A percentile compares a stretch with the other conserved stretches of the same genome.
Conservation (phyloP, 2,888 invertebrate genomes). For the Drosophila yooni region DNA sequence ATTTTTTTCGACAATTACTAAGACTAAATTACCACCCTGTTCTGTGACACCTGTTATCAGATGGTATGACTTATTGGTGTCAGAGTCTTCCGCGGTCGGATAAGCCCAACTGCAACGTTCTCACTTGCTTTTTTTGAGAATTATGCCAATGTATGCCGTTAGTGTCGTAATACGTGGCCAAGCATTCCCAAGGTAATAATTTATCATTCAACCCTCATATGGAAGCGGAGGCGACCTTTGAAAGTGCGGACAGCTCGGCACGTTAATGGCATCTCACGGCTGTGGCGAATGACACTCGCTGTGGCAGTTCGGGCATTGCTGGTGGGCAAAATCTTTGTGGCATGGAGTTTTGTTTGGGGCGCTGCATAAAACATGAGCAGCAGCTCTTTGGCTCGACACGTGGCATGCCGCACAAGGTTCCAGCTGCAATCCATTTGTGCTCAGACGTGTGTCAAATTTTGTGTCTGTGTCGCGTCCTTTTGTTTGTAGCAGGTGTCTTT, state of each 20-base stretch:
- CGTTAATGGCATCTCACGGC: slow-evolving; percentile 29
- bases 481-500: slow-evolving; percentile 24
- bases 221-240: slow-evolving; percentile 19
- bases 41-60: background rate
- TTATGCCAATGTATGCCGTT: background rate
- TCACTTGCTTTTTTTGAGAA: background rate
- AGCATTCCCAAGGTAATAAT: slow-evolving; percentile 24
- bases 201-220: slow-evolving; percentile 30
- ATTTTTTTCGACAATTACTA: too few species aligned
- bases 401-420: slow-evolving; percentile 40
- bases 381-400: slow-evolving; percentile 22
- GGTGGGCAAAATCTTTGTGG: slow-evolving; percentile 26
- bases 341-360: slow-evolving; percentile 26
- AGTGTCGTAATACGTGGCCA: background rate
- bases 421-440: slow-evolving; percentile 63
- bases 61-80: background rate
- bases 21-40: background rate
- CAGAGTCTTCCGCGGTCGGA: background rate
- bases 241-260: slow-evolving; percentile 44
- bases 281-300: slow-evolving; percentile 25
- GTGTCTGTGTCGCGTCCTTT: slow-evolving; percentile 49
- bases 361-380: slow-evolving; percentile 74
- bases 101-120: background rate
- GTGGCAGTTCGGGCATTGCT: background rate
- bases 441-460: slow-evolving; percentile 73